Evolutionary conservation across 2,888 invertebrate genomes (phyloP).

Genomic region (Lomographa bimaculata): DNA sequence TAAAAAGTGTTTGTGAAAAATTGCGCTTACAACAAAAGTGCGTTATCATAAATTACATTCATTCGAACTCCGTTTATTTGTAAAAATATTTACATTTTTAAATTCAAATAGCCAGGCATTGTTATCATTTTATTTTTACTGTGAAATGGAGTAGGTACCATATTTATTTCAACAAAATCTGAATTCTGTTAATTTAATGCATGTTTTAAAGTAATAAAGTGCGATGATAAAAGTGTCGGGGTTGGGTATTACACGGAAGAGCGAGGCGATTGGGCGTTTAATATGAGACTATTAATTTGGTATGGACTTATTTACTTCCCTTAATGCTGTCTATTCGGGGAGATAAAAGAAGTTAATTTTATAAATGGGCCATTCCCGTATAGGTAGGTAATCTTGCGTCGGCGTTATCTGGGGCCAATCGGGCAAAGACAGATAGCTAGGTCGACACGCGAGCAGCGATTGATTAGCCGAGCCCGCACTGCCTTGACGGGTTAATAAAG

Average conservation of each 20-base stretch:
- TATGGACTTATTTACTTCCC: constrained; percentile 72
- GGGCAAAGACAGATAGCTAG: constrained; percentile 79
- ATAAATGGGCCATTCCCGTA: constrained; percentile 77
- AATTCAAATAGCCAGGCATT: constrained; percentile 14
- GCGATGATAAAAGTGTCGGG: constrained; percentile 12
- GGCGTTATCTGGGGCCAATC: constrained; percentile 77
- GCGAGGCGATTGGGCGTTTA: constrained; percentile 44
- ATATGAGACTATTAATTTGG: constrained; percentile 57
- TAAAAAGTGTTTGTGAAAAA: constrained; percentile 23
- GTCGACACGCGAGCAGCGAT: constrained; percentile 80
- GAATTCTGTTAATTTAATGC: constrained; percentile 28
- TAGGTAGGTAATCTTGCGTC: constrained; percentile 77
- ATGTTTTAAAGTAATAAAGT: constrained; percentile 21
- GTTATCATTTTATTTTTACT: constrained; percentile 28
- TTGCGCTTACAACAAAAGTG: constrained; percentile 7
- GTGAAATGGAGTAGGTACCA: constrained; percentile 16
- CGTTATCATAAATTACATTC: constrained; percentile 15
- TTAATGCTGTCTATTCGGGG: constrained; percentile 67
- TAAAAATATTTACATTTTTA: constrained; percentile 21
- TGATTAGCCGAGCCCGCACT: constrained; percentile 78
- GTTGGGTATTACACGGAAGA: constrained; percentile 15
- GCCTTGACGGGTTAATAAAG: constrained; percentile 80
- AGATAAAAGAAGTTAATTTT: constrained; percentile 81
- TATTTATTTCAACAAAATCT: constrained; percentile 25
- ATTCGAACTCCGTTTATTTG: constrained; percentile 14